Percentiles rank a stretch among this genome's conserved stretches.
These are phyloP conservation scores for Buceros bicornis DNA, from an alignment of 2,797 vertebrate genomes.

Conservation along the genomic window DNA sequence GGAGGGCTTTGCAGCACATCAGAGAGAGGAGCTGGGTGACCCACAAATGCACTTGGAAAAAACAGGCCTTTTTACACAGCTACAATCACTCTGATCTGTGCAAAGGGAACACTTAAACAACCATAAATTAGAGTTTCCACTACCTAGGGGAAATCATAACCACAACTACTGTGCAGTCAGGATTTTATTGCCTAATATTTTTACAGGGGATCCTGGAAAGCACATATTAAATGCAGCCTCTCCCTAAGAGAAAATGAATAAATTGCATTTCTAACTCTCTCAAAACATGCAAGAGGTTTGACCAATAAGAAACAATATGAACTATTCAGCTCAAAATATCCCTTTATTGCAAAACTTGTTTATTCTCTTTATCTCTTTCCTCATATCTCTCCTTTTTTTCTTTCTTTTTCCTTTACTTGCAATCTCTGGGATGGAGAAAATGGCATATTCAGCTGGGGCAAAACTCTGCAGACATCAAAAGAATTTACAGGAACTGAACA, in stretches of 20 bases:
- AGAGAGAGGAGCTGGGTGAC: background rate
- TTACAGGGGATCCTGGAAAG: constrained; percentile 43
- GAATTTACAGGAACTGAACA: constrained; percentile 23
- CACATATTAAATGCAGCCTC: constrained; percentile 51
- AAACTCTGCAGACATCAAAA: constrained; percentile 32
- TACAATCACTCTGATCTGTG: background rate
- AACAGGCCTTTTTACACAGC: background rate
- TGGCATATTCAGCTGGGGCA: constrained; percentile 18
- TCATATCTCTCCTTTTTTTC: background rate
- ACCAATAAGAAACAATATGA: constrained; percentile 6
- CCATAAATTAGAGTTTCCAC: constrained; percentile 47
- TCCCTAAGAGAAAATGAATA: constrained; percentile 46
- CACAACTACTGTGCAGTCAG: constrained; percentile 26
- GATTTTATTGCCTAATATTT: constrained; percentile 72
- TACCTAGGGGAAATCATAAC: constrained; percentile 70
- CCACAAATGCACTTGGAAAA: background rate
- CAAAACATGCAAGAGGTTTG: background rate
- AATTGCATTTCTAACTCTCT: constrained; percentile 27
- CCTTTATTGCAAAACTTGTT: constrained; percentile 27
- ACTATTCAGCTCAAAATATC: background rate
- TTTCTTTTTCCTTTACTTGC: background rate
- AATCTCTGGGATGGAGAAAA: constrained; percentile 23
- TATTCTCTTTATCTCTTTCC: background rate
- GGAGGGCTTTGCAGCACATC: background rate
- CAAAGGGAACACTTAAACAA: background rate